phyloP scores from a whole-genome alignment of 2,888 invertebrate species.

The Germaria angustata region DNA sequence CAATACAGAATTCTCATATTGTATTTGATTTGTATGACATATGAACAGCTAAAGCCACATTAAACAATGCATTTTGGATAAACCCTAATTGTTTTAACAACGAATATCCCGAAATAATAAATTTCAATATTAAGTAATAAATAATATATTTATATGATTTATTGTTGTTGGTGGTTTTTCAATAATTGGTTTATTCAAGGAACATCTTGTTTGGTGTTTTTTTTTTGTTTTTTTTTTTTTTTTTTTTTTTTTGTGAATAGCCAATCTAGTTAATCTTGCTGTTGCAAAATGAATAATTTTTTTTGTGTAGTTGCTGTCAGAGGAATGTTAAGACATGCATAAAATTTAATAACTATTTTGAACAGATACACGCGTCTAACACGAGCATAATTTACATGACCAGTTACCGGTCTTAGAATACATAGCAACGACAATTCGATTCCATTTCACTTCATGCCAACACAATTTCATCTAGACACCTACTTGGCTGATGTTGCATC shows the following conservation, averaged over 20 bases:
- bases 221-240: background rate
- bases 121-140: no score
- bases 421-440: conserved; percentile 20
- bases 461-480: conserved; percentile 1
- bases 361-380: conserved; percentile 54
- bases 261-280: conserved; percentile 41
- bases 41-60: no score
- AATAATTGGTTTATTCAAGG: conserved; percentile 19
- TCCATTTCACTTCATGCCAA: conserved; percentile 26
- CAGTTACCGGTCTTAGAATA: conserved; percentile 6
- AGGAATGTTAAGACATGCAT: conserved; percentile 34
- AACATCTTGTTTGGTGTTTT: conserved; percentile 12
- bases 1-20: no score
- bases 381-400: conserved; percentile 63
- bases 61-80: no score
- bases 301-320: conserved; percentile 5
- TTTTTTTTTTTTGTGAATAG: background rate
- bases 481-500: background rate
- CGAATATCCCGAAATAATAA: no score
- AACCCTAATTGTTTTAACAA: no score
- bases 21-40: no score
- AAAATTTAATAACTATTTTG: conserved; percentile 41
- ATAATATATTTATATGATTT: no score
- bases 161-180: background rate
- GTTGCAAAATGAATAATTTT: conserved; percentile 10